Conservation (phyloP, 2,888 invertebrate genomes). For the Pachymerium ferrugineum region DNA sequence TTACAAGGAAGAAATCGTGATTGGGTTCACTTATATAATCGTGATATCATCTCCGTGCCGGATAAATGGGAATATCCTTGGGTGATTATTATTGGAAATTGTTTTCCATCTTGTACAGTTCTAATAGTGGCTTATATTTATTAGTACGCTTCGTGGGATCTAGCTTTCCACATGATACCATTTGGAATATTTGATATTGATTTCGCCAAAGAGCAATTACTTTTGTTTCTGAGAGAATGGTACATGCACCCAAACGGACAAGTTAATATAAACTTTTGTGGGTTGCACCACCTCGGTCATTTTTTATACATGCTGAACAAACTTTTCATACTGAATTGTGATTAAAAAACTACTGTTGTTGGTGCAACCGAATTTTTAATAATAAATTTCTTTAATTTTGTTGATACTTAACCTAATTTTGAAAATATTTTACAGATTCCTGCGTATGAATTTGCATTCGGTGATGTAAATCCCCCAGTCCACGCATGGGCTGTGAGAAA, state of each 20-base stretch:
- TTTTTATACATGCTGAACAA: neutral
- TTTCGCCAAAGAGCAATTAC: constrained; percentile 47
- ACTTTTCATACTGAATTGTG: neutral
- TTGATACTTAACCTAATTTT: neutral
- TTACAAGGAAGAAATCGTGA: constrained; percentile 39
- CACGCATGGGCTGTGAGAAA: constrained; percentile 45
- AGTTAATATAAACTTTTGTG: constrained; percentile 43
- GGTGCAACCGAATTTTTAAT: neutral
- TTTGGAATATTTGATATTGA: constrained; percentile 45
- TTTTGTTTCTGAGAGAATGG: constrained; percentile 47
- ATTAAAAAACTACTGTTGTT: neutral
- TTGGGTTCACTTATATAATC: constrained; percentile 46
- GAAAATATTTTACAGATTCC: constrained; percentile 42
- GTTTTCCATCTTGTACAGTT: too few species aligned
- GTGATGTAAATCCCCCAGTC: constrained; percentile 48
- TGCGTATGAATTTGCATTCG: constrained; percentile 48
- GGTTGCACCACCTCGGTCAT: too few species aligned
- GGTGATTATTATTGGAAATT: constrained; percentile 40
- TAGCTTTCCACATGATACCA: constrained; percentile 48
- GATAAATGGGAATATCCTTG: constrained; percentile 51
- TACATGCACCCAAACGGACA: constrained; percentile 51
- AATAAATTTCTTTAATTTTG: neutral
- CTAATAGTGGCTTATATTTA: neutral
- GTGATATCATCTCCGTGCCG: constrained; percentile 48
- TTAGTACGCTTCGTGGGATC: constrained; percentile 49